A percentile compares a stretch with the other conserved stretches of the same genome.
These are phyloP conservation scores for Ivindomyrus marchei DNA, from an alignment of 2,113 vertebrate genomes.

Conservation along the genomic window DNA sequence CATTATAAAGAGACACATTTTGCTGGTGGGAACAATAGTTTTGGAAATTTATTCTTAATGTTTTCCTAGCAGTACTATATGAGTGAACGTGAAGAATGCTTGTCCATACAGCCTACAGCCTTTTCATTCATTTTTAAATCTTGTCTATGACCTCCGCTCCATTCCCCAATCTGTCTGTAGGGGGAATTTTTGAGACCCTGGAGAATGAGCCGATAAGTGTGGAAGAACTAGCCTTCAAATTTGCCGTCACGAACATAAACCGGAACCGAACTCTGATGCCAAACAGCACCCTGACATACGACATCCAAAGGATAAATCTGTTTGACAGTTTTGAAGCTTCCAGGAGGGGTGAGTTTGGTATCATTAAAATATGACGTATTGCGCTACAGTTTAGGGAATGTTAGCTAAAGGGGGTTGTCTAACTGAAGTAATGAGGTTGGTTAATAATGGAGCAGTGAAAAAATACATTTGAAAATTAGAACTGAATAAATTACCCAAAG, in stretches of 20 bases:
- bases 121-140: background rate
- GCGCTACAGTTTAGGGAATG: background rate
- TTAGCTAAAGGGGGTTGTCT: background rate
- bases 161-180: constrained; percentile 50
- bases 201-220: constrained; percentile 91
- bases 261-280: constrained; percentile 94
- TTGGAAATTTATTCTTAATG: background rate
- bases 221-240: constrained; percentile 97
- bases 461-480: background rate
- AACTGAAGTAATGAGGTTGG: background rate
- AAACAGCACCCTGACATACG: constrained; percentile 95
- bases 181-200: constrained; percentile 95
- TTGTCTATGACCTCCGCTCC: background rate
- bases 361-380: background rate
- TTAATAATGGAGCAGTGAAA: constrained; percentile 15
- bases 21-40: background rate
- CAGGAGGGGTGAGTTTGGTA: constrained; percentile 72
- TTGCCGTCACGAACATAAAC: constrained; percentile 94
- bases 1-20: background rate
- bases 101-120: background rate
- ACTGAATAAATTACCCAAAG: background rate
- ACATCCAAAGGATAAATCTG: constrained; percentile 96
- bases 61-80: background rate
- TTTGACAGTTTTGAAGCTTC: constrained; percentile 98
- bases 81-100: background rate